These are phyloP conservation scores for Xestia c-nigrum DNA, from an alignment of 2,888 invertebrate genomes.

Conservation along the genomic window DNA sequence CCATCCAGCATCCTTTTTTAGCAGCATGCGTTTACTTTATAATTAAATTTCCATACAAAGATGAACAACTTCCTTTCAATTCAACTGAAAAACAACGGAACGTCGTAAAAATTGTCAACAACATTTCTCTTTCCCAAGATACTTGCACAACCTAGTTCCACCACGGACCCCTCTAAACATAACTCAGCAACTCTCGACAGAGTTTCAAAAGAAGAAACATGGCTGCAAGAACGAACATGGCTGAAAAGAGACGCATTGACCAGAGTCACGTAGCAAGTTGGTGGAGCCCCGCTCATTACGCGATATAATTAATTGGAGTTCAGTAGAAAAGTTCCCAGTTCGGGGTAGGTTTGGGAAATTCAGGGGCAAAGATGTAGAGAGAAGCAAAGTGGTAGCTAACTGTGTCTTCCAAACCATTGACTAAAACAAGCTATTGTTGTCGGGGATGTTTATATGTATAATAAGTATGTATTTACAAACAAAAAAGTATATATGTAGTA, in stretches of 20 bases:
- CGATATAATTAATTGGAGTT: slow-evolving; percentile 89
- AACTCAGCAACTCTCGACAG: slow-evolving; percentile 35
- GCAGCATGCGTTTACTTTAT: too few relatives aligned
- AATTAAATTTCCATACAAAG: too few relatives aligned
- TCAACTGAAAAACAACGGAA: too few relatives aligned
- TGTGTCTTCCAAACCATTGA: too few relatives aligned
- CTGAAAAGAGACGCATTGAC: slow-evolving; percentile 70
- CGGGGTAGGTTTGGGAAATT: slow-evolving; percentile 74
- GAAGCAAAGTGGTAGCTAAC: slow-evolving; percentile 17
- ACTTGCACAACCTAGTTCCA: not conserved
- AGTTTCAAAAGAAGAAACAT: slow-evolving; percentile 44
- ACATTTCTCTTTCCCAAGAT: not conserved
- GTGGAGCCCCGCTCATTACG: slow-evolving; percentile 84
- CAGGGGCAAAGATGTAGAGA: slow-evolving; percentile 56
- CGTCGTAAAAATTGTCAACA: not conserved
- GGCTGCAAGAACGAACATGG: slow-evolving; percentile 50
- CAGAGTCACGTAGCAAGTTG: slow-evolving; percentile 81
- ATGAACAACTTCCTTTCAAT: too few relatives aligned
- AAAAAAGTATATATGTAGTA: too few relatives aligned
- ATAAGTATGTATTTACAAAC: too few relatives aligned
- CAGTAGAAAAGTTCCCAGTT: slow-evolving; percentile 81
- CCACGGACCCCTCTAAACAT: slow-evolving; percentile 11
- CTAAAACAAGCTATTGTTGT: too few relatives aligned
- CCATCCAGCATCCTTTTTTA: too few relatives aligned
- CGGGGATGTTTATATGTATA: too few relatives aligned